Evolutionary conservation across 2,113 vertebrate species (phyloP), one percentile per base, ranked within the genome.

Genomic region (Tragelaphus buxtoni): DNA sequence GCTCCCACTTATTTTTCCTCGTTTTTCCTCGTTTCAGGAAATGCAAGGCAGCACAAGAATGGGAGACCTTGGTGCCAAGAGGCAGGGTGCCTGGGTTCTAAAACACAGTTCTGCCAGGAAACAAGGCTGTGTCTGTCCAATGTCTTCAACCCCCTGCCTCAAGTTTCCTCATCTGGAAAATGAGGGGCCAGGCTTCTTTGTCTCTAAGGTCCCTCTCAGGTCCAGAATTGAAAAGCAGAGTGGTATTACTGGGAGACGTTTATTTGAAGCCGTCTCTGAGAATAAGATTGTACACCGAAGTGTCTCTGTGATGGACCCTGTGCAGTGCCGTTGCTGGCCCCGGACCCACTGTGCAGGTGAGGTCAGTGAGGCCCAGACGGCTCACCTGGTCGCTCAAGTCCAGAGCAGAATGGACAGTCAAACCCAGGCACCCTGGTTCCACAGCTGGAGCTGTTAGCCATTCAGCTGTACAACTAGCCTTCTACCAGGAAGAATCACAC

Each of bases 1-100:
- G 35, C 12, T 5, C 47, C 26, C 1, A 9, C 22, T 13, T 35
- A 30, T 4, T 18, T 32, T 17, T 9, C 14, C 39, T 32, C 2
- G 2, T 24, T 4, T 61, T 17, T 9, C 14, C 39, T 32, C 2
- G 2, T 24, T 4, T 61, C 9, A 10, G 16, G 56, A 77, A 42
- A 45, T 0, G 0, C 45, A 45, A 0, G 8, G 72, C 45, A 10
- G 28, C 49, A 2, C 3, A 13, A 1, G 20, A 45, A 6, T 2
- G 14, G 7, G 30, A 24, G 53, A 13, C 5, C 18, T 1, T 4
- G 51, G 51, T 3, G 1, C 11, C 9, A 9, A 49, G 35, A 56
- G 60, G 58, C 72, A n/a, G 56, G 32, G 2, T 0, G 4, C 13
- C 1, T 10, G 49, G 35, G 22, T 32, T 74, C 79, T 2, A 4